Conservation (phyloP, 2,797 vertebrate species). For the Meda fulgida region DNA sequence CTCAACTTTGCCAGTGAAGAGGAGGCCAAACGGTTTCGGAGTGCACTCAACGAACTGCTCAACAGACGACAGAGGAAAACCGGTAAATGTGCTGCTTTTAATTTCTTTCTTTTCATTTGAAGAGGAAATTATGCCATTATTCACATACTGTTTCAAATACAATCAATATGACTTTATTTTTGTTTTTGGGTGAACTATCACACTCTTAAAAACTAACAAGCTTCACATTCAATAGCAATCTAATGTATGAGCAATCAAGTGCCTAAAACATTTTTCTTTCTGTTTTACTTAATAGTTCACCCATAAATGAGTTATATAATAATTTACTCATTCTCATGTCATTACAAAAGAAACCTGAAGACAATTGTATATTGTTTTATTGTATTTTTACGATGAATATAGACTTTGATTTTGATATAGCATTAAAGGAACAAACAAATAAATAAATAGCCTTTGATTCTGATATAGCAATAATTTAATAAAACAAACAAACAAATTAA, state of each 20-base stretch:
- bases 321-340: not conserved
- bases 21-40: conserved; percentile 92
- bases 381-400: not conserved
- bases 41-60: conserved; percentile 87
- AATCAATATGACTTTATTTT: not conserved
- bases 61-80: conserved; percentile 91
- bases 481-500: too few species aligned
- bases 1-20: conserved; percentile 98
- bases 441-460: too few species aligned
- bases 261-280: not conserved
- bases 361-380: not conserved
- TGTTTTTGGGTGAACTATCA: not conserved
- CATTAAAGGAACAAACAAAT: not conserved
- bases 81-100: conserved; percentile 71
- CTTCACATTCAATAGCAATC: not conserved
- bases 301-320: not conserved
- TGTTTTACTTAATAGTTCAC: not conserved
- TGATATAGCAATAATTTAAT: not conserved
- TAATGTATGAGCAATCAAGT: not conserved
- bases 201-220: not conserved
- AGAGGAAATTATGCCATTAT: not conserved
- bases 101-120: conserved; percentile 11
- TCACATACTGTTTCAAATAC: not conserved
- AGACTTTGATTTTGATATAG: not conserved
- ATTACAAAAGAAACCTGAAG: not conserved